phyloP scores from a whole-genome alignment of 2,888 invertebrate genomes.

The Orthosia gracilis region DNA sequence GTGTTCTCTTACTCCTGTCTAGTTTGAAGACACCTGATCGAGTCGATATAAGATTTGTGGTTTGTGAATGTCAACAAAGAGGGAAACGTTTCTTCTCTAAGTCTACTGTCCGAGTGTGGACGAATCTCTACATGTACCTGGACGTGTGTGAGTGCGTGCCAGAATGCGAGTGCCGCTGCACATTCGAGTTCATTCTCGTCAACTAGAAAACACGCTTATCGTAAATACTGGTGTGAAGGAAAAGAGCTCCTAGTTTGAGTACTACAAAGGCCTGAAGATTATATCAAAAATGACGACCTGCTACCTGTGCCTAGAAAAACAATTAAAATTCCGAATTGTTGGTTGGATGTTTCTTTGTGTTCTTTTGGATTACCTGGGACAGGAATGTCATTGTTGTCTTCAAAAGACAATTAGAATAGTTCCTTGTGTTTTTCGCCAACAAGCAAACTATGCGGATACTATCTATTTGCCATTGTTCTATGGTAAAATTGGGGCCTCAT shows the following conservation, averaged over 20 bases:
- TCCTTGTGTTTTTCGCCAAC: not conserved
- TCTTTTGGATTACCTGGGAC: not conserved
- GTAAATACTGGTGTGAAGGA: not conserved
- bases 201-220: not conserved
- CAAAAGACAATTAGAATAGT: not conserved
- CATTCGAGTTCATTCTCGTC: conserved; percentile 23
- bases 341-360: not conserved
- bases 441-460: not conserved
- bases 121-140: conserved; percentile 2
- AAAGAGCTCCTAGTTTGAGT: conserved; percentile 9
- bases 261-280: not conserved
- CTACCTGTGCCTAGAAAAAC: not conserved
- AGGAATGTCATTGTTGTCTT: not conserved
- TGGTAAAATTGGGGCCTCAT: not conserved
- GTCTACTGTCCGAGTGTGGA: conserved; percentile 4
- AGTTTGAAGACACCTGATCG: not conserved
- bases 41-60: conserved; percentile 1
- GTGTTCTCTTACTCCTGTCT: conserved; percentile 10
- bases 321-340: not conserved
- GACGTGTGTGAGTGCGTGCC: conserved; percentile 30
- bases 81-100: not conserved
- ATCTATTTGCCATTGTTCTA: not conserved
- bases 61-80: conserved; percentile 11
- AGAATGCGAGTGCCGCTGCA: conserved; percentile 16
- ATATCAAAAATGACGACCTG: not conserved